Evolutionary conservation across 1,140 invertebrate species (phyloP), one percentile per base, ranked within the genome.

Genomic region (Ceratitis capitata): DNA sequence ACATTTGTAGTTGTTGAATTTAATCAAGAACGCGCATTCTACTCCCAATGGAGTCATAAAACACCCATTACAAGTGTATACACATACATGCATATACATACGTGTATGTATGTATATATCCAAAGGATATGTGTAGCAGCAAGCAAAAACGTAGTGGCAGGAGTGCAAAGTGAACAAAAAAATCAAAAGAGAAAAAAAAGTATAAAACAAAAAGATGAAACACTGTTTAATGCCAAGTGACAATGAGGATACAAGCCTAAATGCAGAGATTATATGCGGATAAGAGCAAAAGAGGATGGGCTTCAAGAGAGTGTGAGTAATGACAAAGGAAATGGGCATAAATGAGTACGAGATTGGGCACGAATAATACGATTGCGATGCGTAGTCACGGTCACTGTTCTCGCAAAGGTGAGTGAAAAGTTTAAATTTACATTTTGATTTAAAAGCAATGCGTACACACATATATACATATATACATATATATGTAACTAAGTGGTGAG

Each of bases 381-480:
- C 14, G 0, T 56, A 3, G n/a, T 6, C 10, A 35, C 32, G 32
- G 61, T 12, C 1, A 69, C 51, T 58, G 56, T 14, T 53, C 51
- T 19, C n/a, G 16, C n/a, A 26, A 26, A 23, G 19, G 51, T 19
- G 19, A 14, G 56, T 26, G 26, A 26, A 42, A 23, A 45, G n/a
- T 78, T 78, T 78, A 78, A 78, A 78, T 78, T 78, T 78, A 23
- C 69, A 78, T 78, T 78, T 78, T 78, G 69, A 78, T 78, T 78
- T 78, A 45, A 45, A 78, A 78, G 42, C 69, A 78, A 45, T 78
- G 23, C 23, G 51, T 56, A n/a, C n/a, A 3, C 51, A 3, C n/a
- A 19, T n/a, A n/a, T 56, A 56, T 53, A 19, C 7, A n/a, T 56
- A 56, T 23, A 9, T 23, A 53, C 6, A 5, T n/a, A 53, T 53